Conservation (phyloP, 2,113 vertebrate species). For the Nycticorax nycticorax region DNA sequence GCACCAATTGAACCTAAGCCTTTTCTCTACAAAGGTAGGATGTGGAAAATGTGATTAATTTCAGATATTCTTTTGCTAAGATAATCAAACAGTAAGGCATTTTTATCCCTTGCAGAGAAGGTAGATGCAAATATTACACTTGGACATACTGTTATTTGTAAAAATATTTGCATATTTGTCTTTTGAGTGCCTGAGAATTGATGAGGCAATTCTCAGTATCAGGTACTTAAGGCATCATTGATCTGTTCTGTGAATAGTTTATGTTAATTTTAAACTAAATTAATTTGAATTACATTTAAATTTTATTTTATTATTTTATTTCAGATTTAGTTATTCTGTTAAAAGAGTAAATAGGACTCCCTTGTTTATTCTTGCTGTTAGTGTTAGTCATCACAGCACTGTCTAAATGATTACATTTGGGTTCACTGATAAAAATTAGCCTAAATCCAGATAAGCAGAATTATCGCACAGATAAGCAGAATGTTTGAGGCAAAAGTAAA, state of each 20-base stretch:
- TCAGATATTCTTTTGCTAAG: background rate
- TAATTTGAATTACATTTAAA: background rate
- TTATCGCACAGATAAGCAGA: slow-evolving; percentile 30
- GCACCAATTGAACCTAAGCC: background rate
- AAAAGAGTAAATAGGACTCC: background rate
- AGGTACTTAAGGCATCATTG: background rate
- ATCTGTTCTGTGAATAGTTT: background rate
- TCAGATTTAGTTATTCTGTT: background rate
- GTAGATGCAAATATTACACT: background rate
- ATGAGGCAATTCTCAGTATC: background rate
- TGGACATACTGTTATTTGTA: background rate
- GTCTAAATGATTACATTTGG: background rate
- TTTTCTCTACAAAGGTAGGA: background rate
- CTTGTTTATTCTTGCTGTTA: background rate
- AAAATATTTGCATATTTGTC: background rate
- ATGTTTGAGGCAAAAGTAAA: slow-evolving; percentile 23
- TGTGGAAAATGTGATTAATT: background rate
- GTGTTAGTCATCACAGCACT: background rate
- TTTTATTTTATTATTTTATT: background rate
- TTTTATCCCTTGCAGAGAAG: background rate
- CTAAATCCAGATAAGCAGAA: slow-evolving; percentile 32
- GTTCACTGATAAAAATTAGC: slow-evolving; percentile 19
- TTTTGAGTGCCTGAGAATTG: background rate
- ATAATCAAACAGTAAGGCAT: background rate
- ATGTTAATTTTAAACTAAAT: background rate